These are phyloP conservation scores for Lerema accius DNA, from an alignment of 1,140 invertebrate genomes.

Conservation along the genomic window DNA sequence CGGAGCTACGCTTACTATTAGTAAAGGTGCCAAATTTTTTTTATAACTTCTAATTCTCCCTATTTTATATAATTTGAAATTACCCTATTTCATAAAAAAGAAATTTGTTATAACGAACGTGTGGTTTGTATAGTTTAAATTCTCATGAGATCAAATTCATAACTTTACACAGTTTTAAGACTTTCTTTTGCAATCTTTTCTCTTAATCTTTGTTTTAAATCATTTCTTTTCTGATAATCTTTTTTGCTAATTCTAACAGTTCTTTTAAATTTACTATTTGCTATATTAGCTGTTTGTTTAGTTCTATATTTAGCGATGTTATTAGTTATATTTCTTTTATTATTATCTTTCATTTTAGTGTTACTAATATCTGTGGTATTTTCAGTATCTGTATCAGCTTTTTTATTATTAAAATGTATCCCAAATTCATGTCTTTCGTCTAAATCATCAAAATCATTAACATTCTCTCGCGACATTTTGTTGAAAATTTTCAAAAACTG, in stretches of 20 bases:
- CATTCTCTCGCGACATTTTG: slow-evolving; percentile 59
- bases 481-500: slow-evolving; percentile 73
- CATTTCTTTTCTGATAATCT: slow-evolving; percentile 34
- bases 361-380: neutral
- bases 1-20: too few species aligned
- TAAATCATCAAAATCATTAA: slow-evolving; percentile 63
- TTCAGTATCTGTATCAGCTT: neutral
- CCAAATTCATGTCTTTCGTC: slow-evolving; percentile 53
- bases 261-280: slow-evolving; percentile 26
- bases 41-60: too few species aligned
- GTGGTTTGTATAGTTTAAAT: too few species aligned
- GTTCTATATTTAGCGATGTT: neutral
- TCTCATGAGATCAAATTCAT: too few species aligned
- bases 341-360: neutral
- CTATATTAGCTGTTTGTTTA: neutral
- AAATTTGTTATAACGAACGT: too few species aligned
- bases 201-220: slow-evolving; percentile 36
- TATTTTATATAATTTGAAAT: too few species aligned
- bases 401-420: slow-evolving; percentile 36
- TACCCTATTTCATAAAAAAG: too few species aligned
- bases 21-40: too few species aligned
- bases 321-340: neutral
- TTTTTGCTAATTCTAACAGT: slow-evolving; percentile 37
- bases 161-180: too few species aligned
- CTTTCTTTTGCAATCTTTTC: slow-evolving; percentile 24